Conservation (phyloP, 2,113 vertebrate genomes). For the Cynocephalus volans region DNA sequence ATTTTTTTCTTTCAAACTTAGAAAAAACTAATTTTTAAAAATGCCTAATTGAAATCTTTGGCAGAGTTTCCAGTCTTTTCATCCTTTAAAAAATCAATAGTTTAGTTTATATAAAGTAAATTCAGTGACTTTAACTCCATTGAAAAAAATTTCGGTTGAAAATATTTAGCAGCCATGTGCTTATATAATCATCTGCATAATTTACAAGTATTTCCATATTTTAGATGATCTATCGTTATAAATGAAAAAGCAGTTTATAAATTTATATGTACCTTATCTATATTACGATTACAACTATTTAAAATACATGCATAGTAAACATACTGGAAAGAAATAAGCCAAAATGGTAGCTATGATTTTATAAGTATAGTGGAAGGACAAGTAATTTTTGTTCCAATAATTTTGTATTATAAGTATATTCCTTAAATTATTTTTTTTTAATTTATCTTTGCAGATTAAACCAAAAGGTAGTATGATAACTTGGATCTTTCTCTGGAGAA, state of each 20-base stretch:
- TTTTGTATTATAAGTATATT: constrained; percentile 43
- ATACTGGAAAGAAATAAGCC: constrained; percentile 57
- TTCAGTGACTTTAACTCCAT: constrained; percentile 85
- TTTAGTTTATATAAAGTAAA: constrained; percentile 83
- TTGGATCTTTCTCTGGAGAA: not conserved
- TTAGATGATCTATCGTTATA: not conserved
- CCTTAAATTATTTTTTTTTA: constrained; percentile 36
- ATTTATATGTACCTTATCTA: constrained; percentile 1
- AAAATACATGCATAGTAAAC: constrained; percentile 20
- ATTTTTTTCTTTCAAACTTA: constrained; percentile 82
- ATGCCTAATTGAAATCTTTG: constrained; percentile 84
- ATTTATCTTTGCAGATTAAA: constrained; percentile 40
- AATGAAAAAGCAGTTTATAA: constrained; percentile 50
- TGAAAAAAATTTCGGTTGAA: constrained; percentile 74
- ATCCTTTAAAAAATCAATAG: constrained; percentile 85
- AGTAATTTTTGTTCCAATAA: constrained; percentile 42
- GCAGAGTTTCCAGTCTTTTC: constrained; percentile 79
- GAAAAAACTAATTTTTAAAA: constrained; percentile 85
- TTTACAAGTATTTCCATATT: constrained; percentile 30
- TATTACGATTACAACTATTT: constrained; percentile 17
- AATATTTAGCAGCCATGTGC: constrained; percentile 20
- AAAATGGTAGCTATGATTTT: constrained; percentile 41
- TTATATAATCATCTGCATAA: constrained; percentile 31
- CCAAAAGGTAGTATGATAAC: not conserved
- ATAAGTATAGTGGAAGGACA: not conserved